phyloP scores from a whole-genome alignment of 2,888 invertebrate genomes.

The Malachius bipustulatus region DNA sequence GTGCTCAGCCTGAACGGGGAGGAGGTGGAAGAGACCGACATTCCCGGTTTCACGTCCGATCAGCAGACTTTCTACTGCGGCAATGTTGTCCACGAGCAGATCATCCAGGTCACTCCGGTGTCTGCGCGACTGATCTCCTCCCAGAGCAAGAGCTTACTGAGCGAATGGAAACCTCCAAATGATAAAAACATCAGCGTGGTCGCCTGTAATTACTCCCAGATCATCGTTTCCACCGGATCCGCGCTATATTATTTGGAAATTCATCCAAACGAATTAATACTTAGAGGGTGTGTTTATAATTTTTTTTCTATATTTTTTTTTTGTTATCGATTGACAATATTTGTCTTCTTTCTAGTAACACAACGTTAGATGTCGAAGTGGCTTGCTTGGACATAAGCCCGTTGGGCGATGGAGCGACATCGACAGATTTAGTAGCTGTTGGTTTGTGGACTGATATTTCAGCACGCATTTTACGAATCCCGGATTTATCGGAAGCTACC shows the following conservation, averaged over 20 bases:
- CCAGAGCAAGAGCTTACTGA: slow-evolving; percentile 50
- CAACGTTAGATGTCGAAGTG: slow-evolving; percentile 82
- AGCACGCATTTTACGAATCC: slow-evolving; percentile 72
- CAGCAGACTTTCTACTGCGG: slow-evolving; percentile 91
- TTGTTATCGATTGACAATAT: slow-evolving; percentile 3
- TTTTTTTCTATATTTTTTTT: slow-evolving; percentile 5
- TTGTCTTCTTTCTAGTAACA: slow-evolving; percentile 39
- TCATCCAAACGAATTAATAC: slow-evolving; percentile 47
- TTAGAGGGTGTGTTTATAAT: slow-evolving; percentile 41
- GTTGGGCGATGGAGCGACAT: slow-evolving; percentile 46
- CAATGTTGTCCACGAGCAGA: slow-evolving; percentile 74
- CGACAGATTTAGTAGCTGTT: slow-evolving; percentile 71
- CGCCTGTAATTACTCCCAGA: slow-evolving; percentile 63
- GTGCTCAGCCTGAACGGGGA: slow-evolving; percentile 83
- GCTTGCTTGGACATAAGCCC: slow-evolving; percentile 93
- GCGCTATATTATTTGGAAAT: slow-evolving; percentile 75
- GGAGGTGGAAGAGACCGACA: slow-evolving; percentile 95
- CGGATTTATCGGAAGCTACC: slow-evolving; percentile 67
- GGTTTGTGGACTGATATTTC: slow-evolving; percentile 98
- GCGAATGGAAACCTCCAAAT: slow-evolving; percentile 60
- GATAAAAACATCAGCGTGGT: slow-evolving; percentile 79
- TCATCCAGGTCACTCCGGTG: slow-evolving; percentile 54
- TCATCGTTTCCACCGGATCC: slow-evolving; percentile 78
- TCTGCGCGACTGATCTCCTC: slow-evolving; percentile 62
- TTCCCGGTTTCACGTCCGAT: slow-evolving; percentile 81